Evolutionary conservation across 1,140 invertebrate species (phyloP), one percentile per base, ranked within the genome.

Genomic region (Meloidogyne chitwoodi): DNA sequence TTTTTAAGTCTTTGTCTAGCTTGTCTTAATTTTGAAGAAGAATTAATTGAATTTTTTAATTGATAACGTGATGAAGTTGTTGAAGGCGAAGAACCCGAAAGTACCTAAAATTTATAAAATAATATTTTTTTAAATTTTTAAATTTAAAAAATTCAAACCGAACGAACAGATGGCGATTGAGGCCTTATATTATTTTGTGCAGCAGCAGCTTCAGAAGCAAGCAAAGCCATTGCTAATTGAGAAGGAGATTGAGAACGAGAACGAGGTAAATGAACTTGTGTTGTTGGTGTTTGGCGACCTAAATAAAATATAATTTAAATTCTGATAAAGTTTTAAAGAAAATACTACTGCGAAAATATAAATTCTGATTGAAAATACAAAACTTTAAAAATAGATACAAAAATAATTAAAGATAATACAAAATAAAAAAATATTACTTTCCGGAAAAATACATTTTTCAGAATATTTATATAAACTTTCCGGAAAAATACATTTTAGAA

Each of bases 1-100:
- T 80, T 80, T 61, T 82, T 80, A 8, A 82, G 66, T 41, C 78
- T 61, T 34, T 84, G 68, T 64, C 79, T 72, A 11, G 72, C 62
- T n/a, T 80, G 75, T 4, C 71, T 61, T 24, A 82, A n/a, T 29
- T 79, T 24, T 67, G 34, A 75, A 72, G 34, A 48, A 48, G 44
- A 56, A 56, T 8, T 8, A 56, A 56, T n/a, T n/a, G n/a, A n/a
- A n/a, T n/a, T n/a, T n/a, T n/a, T n/a, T 26, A 44, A 41, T 63
- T 66, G 56, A 24, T 74, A 63, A 61, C 64, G 69, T n/a, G n/a
- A n/a, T 6, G 65, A 26, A 19, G 34, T 31, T 38, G 74, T 62
- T 44, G 69, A 75, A 16, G 71, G 76, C 22, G 75, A 68, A 68
- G 19, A 24, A 68, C 66, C 38, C n/a, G 66, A 68, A 38, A 41